These are phyloP conservation scores for Helostoma temminkii DNA, from an alignment of 2,797 vertebrate species.

Conservation along the genomic window DNA sequence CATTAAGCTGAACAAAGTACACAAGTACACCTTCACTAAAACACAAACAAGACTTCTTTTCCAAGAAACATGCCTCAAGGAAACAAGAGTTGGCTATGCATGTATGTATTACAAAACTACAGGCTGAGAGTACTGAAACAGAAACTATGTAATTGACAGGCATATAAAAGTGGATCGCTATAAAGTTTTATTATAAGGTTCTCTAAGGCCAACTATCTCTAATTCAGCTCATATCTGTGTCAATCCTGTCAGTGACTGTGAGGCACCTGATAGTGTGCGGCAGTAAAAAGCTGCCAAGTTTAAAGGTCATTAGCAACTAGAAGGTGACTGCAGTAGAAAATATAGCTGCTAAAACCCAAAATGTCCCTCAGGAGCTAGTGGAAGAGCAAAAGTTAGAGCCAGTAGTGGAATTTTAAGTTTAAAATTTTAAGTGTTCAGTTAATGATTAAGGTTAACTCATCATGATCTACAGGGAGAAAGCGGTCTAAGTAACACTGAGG, in stretches of 20 bases:
- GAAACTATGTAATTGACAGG: not conserved
- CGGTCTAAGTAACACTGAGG: too few species aligned
- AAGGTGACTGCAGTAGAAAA: not conserved
- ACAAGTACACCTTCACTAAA: not conserved
- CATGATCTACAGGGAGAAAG: too few species aligned
- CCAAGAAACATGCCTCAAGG: not conserved
- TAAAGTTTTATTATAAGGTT: not conserved
- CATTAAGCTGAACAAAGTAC: too few species aligned
- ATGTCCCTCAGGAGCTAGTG: not conserved
- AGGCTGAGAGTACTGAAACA: not conserved
- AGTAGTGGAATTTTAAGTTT: too few species aligned
- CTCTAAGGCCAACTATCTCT: not conserved
- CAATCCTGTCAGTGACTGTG: not conserved
- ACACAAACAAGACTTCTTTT: not conserved
- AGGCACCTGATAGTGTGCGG: conserved; percentile 5
- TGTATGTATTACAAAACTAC: not conserved
- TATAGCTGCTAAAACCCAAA: not conserved
- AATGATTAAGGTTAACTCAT: too few species aligned
- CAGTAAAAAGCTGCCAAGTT: conserved; percentile 9
- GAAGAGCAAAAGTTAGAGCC: too few species aligned
- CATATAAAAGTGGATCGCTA: not conserved
- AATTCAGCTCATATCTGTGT: not conserved
- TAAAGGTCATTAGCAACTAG: conserved; percentile 12
- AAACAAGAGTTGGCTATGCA: not conserved
- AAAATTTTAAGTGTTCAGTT: too few species aligned